A percentile compares a stretch with the other conserved stretches of the same genome.
phyloP scores from a whole-genome alignment of 2,888 invertebrate genomes.

The Panopea generosa region DNA sequence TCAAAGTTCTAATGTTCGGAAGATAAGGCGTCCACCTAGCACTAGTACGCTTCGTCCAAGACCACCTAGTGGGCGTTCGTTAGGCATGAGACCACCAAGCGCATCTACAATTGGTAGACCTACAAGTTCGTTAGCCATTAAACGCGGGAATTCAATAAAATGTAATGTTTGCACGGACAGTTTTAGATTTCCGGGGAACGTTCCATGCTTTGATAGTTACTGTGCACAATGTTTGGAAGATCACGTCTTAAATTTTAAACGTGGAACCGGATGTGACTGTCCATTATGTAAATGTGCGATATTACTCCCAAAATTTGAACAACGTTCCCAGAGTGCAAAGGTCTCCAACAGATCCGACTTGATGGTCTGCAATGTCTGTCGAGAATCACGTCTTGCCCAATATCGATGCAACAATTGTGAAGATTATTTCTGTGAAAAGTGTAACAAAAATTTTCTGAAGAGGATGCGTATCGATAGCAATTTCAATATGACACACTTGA shows the following conservation, averaged over 20 bases:
- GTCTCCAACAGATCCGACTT: slow-evolving; percentile 16
- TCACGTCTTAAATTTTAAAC: slow-evolving; percentile 52
- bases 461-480: slow-evolving; percentile 54
- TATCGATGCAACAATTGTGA: slow-evolving; percentile 55
- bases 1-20: not conserved
- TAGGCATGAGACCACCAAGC: slow-evolving; percentile 33
- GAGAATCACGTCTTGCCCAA: slow-evolving; percentile 46
- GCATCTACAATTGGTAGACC: slow-evolving; percentile 51
- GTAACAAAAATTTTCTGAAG: slow-evolving; percentile 52
- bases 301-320: slow-evolving; percentile 32
- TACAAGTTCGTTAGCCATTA: slow-evolving; percentile 13
- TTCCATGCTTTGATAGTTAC: slow-evolving; percentile 57
- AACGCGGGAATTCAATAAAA: slow-evolving; percentile 36
- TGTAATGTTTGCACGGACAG: slow-evolving; percentile 46
- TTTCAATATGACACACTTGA: slow-evolving; percentile 41
- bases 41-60: slow-evolving; percentile 47
- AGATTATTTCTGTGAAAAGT: slow-evolving; percentile 61
- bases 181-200: slow-evolving; percentile 36
- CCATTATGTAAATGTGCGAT: slow-evolving; percentile 55
- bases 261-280: slow-evolving; percentile 60
- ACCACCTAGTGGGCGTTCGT: slow-evolving; percentile 30
- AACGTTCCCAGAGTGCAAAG: slow-evolving; percentile 9
- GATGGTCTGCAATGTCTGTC: slow-evolving; percentile 45
- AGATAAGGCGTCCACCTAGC: slow-evolving; percentile 38
- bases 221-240: slow-evolving; percentile 56